Evolutionary conservation across 2,113 vertebrate species (phyloP).

Genomic region (Antennarius striatus): DNA sequence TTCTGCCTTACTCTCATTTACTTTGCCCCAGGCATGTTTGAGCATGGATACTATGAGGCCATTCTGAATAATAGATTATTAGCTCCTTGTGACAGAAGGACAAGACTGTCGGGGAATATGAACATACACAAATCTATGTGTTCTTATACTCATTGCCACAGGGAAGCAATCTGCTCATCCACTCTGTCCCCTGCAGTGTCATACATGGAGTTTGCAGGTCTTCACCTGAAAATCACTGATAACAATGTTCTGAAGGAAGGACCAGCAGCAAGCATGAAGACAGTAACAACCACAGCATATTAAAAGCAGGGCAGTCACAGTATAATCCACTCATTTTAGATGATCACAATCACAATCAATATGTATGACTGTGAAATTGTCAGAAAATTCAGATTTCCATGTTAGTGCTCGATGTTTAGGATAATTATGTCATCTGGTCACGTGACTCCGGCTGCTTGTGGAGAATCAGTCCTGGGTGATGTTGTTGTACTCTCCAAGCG

Average conservation of each 20-base stretch:
- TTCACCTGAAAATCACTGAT: conserved; percentile 27
- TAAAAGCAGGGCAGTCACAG: too few species aligned
- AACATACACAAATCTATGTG: conserved; percentile 45
- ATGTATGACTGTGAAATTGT: too few species aligned
- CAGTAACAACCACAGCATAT: too few species aligned
- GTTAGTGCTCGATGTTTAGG: too few species aligned
- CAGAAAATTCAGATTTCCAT: too few species aligned
- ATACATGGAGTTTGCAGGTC: conserved; percentile 41
- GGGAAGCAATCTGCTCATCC: conserved; percentile 69
- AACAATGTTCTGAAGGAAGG: neutral
- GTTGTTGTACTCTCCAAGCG: too few species aligned
- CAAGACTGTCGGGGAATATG: conserved; percentile 60
- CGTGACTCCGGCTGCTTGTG: too few species aligned
- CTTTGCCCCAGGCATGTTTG: conserved; percentile 34
- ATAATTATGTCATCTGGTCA: too few species aligned
- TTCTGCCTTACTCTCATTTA: conserved; percentile 4
- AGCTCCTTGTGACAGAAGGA: conserved; percentile 63
- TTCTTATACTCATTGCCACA: conserved; percentile 56
- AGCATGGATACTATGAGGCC: conserved; percentile 58
- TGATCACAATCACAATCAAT: too few species aligned
- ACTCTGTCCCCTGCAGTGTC: conserved; percentile 27
- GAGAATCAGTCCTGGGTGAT: too few species aligned
- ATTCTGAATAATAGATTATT: conserved; percentile 70
- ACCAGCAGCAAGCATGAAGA: too few species aligned
- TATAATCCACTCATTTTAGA: too few species aligned